phyloP scores from a whole-genome alignment of 2,797 vertebrate genomes.

The Scolopax bukidnonensis region DNA sequence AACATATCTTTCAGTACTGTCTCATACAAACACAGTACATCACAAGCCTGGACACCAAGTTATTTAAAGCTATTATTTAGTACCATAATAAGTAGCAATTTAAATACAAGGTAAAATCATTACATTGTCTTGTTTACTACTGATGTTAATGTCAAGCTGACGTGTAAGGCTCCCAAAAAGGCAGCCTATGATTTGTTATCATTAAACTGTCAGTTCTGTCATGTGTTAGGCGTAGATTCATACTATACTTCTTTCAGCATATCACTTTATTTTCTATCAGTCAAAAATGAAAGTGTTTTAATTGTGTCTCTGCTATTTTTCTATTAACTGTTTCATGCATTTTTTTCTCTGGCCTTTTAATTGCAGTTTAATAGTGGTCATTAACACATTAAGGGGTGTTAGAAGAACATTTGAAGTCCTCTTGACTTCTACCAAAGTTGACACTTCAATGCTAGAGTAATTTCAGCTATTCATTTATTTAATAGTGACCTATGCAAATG shows the following conservation, averaged over 20 bases:
- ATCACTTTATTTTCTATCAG: conserved; percentile 87
- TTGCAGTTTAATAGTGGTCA: conserved; percentile 94
- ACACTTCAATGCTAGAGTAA: conserved; percentile 92
- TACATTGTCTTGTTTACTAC: conserved; percentile 83
- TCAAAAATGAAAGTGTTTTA: conserved; percentile 82
- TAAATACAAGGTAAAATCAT: conserved; percentile 82
- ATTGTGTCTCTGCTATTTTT: conserved; percentile 84
- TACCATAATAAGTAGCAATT: conserved; percentile 82
- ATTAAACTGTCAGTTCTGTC: conserved; percentile 89
- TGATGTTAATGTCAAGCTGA: conserved; percentile 84
- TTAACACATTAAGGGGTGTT: conserved; percentile 93
- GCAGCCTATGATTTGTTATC: conserved; percentile 87
- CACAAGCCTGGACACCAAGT: conserved; percentile 79
- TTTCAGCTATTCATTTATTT: conserved; percentile 92
- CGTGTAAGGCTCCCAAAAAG: conserved; percentile 75
- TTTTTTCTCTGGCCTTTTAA: conserved; percentile 88
- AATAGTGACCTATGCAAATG: conserved; percentile 95
- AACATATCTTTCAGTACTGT: conserved; percentile 77
- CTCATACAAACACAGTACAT: conserved; percentile 74
- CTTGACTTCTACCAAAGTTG: conserved; percentile 92
- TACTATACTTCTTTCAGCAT: conserved; percentile 80
- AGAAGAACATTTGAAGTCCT: conserved; percentile 88
- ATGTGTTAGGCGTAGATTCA: conserved; percentile 83
- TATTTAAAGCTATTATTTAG: conserved; percentile 85
- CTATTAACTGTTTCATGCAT: conserved; percentile 89